Conservation (phyloP, 1,140 invertebrate species). For the Bombus fervidus region DNA sequence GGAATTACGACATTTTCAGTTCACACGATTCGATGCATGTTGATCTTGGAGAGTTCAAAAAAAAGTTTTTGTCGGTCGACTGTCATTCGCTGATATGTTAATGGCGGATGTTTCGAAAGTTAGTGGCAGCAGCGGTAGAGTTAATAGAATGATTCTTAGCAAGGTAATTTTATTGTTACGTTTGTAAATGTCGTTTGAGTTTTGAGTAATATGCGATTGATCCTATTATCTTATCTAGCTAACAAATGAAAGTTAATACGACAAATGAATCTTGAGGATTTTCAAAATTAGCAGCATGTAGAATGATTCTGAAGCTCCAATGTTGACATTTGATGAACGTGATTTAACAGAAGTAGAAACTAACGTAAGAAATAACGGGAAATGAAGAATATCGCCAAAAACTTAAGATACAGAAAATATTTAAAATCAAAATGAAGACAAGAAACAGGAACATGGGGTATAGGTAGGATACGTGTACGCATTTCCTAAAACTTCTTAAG, state of each 20-base stretch:
- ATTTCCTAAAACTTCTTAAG: too few species aligned
- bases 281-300: background rate
- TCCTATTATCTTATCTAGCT: conserved; percentile 4
- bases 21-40: background rate
- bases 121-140: background rate
- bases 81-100: background rate
- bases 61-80: background rate
- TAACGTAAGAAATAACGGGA: too few species aligned
- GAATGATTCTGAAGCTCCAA: background rate
- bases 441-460: too few species aligned
- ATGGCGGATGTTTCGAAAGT: background rate
- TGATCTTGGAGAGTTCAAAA: background rate
- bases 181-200: background rate
- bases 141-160: background rate
- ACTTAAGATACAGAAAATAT: background rate
- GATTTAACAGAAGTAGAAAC: too few species aligned
- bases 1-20: conserved; percentile 22
- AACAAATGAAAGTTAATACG: background rate
- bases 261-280: background rate
- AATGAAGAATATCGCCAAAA: background rate
- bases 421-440: background rate
- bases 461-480: too few species aligned
- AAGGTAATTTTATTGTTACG: background rate
- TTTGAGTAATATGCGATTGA: background rate
- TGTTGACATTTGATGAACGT: background rate